Percentiles rank a stretch among this genome's conserved stretches.
Conservation (phyloP, 1,140 invertebrate species). For the Hycleus phaleratus region DNA sequence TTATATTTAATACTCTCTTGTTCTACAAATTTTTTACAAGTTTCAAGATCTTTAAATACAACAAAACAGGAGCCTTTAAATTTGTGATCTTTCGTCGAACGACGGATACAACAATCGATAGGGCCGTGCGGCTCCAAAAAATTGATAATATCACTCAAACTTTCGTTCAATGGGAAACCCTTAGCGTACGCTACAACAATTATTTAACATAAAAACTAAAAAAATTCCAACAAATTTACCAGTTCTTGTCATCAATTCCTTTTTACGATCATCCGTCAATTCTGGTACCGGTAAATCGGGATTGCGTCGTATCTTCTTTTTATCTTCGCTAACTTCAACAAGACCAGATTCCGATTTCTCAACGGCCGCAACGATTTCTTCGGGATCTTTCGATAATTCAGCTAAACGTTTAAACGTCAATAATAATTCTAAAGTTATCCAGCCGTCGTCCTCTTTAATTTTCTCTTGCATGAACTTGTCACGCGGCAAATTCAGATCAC, state of each 20-base stretch:
- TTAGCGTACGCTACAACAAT: constrained; percentile 66
- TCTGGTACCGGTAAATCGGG: constrained; percentile 74
- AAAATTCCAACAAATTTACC: constrained; percentile 22
- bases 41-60: constrained; percentile 69
- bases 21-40: constrained; percentile 57
- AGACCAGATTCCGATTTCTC: constrained; percentile 66
- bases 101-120: constrained; percentile 70
- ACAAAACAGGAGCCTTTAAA: constrained; percentile 90
- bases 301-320: constrained; percentile 71
- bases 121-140: constrained; percentile 66
- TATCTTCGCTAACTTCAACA: constrained; percentile 74
- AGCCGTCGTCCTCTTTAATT: constrained; percentile 79
- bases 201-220: background rate
- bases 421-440: constrained; percentile 78
- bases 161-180: constrained; percentile 70
- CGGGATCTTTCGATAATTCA: constrained; percentile 57
- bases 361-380: constrained; percentile 67
- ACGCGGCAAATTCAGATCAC: constrained; percentile 79
- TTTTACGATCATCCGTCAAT: constrained; percentile 71
- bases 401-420: constrained; percentile 84
- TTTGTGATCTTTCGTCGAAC: constrained; percentile 53
- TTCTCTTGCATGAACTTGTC: constrained; percentile 87
- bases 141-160: constrained; percentile 63
- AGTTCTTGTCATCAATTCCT: constrained; percentile 66
- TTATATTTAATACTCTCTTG: constrained; percentile 61